Conservation (phyloP, 2,797 vertebrate genomes). For the Artibeus lituratus region DNA sequence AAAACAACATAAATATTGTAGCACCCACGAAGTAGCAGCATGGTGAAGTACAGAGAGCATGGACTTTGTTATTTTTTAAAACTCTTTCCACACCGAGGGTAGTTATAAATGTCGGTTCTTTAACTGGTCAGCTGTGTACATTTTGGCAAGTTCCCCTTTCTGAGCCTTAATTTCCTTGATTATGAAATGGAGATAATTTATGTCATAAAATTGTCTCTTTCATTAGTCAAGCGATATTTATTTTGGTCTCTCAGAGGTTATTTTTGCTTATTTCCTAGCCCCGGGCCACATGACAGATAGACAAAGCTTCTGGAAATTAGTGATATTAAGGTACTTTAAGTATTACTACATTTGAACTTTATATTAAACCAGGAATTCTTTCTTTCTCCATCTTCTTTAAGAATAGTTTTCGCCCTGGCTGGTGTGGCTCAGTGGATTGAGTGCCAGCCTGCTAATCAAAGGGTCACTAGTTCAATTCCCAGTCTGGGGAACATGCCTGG, state of each 20-base stretch:
- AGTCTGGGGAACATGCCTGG: too few species aligned
- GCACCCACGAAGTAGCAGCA: background rate
- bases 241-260: background rate
- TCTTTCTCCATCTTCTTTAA: slow-evolving; percentile 5
- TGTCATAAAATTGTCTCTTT: background rate
- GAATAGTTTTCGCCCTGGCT: background rate
- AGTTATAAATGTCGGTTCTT: slow-evolving; percentile 13
- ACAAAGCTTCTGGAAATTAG: background rate
- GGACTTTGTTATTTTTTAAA: background rate
- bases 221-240: slow-evolving; percentile 7
- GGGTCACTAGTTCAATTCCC: too few species aligned
- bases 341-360: background rate
- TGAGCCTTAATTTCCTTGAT: background rate
- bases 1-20: background rate
- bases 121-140: background rate
- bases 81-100: background rate
- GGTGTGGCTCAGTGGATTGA: too few species aligned
- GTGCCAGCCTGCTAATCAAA: too few species aligned
- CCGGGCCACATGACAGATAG: background rate
- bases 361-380: background rate
- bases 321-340: background rate
- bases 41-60: background rate
- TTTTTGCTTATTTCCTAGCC: slow-evolving; percentile 26
- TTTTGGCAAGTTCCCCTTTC: background rate
- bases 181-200: background rate